Evolutionary conservation across 2,113 vertebrate genomes (phyloP), one percentile per base, ranked within the genome.

Genomic region (Bufo bufo): DNA sequence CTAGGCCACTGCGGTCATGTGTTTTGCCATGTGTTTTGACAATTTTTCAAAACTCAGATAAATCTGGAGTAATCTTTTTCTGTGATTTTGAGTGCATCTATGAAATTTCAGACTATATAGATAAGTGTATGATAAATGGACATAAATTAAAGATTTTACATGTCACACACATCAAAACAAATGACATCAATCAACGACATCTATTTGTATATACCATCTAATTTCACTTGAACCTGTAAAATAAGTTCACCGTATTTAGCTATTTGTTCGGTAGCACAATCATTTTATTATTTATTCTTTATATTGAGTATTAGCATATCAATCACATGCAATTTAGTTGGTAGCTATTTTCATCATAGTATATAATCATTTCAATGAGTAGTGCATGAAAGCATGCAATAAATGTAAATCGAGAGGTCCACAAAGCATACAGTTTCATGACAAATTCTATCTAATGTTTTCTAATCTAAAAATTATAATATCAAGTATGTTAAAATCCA

Each of bases 301-400:
- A 65, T 52, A 43, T 84, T 49, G 19, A 69, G 47, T 78, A 86
- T 86, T 86, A 78, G 74, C 85, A 86, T 79, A 86, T 86, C 58
- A 86, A 86, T 86, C 56, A 86, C n/a, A 79, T 79, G 85, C 85
- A 86, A 86, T 78, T 86, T 65, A 58, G 50, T 77, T 52, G n/a
- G 43, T 49, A 9, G 43, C n/a, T 79, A 79, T 86, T 86, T 86
- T 86, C 75, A n/a, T 43, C 47, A 79, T 59, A 78, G 56, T 77
- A 86, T 86, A 47, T 66, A 78, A 86, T 86, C 85, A 79, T 86
- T 65, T 66, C 58, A 78, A 86, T 78, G 74, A 86, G 79, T 86
- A 86, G 85, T 86, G 47, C 45, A 50, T 52, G 47, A 74, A 77
- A 77, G 56, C 33, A 47, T 23, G 49, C 47, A 49, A 59, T 86